Evolutionary conservation across 2,888 invertebrate genomes (phyloP), one percentile per base, ranked within the genome.

Genomic region (Stenoptilia bipunctidactyla): DNA sequence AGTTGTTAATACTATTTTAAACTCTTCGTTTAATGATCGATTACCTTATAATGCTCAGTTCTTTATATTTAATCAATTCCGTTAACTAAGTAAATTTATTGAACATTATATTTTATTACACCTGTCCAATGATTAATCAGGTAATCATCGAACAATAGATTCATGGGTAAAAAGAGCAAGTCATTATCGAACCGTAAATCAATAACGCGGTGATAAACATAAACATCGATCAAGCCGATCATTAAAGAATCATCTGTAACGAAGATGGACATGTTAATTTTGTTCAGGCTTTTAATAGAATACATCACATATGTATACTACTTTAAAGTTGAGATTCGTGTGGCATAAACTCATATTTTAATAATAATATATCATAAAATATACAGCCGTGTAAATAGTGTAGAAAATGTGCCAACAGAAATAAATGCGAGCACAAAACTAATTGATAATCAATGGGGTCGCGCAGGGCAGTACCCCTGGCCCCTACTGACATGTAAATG

Each of bases 391-490:
- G 67, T 83, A 82, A 83, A 80, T 67, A 79, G 67, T 76, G 74
- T 75, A 68, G 65, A 77, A 79, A 82, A 83, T 77, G 66, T 62
- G 63, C 56, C 65, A 65, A 71, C 71, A 73, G 61, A 65, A 66
- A 61, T 71, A 71, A 73, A 72, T 74, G 72, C 68, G 64, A 72
- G 72, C 65, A 74, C 68, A 76, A 71, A 70, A 77, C 75, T 79
- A 82, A 83, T 83, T 80, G 82, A 82, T 82, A 82, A 83, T 80
- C 82, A 76, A 75, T 80, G 76, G 63, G 61, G 61, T 59, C 51
- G 57, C 56, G 48, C 64, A 61, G 56, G 67, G 77, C 53, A 53
- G 50, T 51, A 51, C 51, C 49, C 53, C 62, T 40, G 61, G 61
- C 41, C 72, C 75, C 67, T 61, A n/a, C 57, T 65, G 64, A 57